Evolutionary conservation across 2,888 invertebrate species (phyloP).

Genomic region (Ceraclea dissimilis): DNA sequence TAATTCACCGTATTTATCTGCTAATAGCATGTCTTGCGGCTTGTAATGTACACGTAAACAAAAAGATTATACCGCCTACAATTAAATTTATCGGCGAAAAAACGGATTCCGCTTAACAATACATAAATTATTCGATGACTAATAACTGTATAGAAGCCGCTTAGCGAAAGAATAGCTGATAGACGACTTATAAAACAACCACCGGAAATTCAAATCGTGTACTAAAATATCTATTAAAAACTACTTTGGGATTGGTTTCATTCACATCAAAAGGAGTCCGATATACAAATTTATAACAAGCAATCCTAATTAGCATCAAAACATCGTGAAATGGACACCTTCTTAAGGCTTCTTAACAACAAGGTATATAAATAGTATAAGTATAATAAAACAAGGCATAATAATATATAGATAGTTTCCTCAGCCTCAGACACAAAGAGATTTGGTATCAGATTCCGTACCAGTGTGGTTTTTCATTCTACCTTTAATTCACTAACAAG

Average conservation of each 20-base stretch:
- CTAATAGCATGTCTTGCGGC: too few species aligned
- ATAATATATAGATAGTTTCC: too few species aligned
- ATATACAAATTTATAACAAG: not conserved
- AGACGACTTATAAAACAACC: too few species aligned
- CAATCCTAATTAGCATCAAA: not conserved
- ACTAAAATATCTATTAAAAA: not conserved
- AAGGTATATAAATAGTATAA: not conserved
- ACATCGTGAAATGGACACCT: slow-evolving; percentile 5
- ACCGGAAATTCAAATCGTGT: not conserved
- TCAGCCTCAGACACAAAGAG: not conserved
- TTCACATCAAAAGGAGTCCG: not conserved
- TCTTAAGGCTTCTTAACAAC: not conserved
- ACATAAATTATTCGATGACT: too few species aligned
- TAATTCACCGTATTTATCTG: too few species aligned
- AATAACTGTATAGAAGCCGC: too few species aligned
- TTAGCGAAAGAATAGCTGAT: too few species aligned
- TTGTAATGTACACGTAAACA: too few species aligned
- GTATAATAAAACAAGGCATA: not conserved
- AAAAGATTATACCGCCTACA: too few species aligned
- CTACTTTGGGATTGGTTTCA: not conserved
- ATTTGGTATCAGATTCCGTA: not conserved
- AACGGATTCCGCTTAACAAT: too few species aligned
- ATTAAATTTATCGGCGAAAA: too few species aligned
- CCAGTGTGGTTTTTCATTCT: not conserved
- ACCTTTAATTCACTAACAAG: not conserved